Percentiles rank a stretch among this genome's conserved stretches.
phyloP scores from a whole-genome alignment of 2,113 vertebrate genomes.

The Arizona elegans region DNA sequence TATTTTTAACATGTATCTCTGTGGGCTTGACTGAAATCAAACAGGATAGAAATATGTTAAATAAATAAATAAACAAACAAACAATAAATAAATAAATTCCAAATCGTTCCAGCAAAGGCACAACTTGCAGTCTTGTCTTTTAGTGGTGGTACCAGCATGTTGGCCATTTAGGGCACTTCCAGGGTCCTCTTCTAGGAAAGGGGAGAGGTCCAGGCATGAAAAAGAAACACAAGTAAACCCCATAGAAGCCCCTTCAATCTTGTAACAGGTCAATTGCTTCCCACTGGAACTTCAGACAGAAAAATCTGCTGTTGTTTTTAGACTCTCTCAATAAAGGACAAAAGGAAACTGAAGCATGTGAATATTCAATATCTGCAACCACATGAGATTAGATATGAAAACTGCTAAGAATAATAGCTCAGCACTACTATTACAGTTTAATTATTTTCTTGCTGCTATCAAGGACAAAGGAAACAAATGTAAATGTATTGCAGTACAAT shows the following conservation, averaged over 20 bases:
- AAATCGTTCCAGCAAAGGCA: neutral
- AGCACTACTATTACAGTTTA: neutral
- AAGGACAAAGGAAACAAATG: constrained; percentile 20
- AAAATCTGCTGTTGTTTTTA: neutral
- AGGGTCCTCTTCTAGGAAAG: neutral
- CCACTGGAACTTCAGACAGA: neutral
- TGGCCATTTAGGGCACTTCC: neutral
- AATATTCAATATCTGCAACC: neutral
- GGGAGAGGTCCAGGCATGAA: neutral
- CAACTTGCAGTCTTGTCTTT: neutral
- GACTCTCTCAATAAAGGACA: neutral
- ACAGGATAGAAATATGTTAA: neutral
- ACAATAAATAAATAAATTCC: neutral
- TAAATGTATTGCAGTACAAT: constrained; percentile 24
- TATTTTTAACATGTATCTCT: neutral
- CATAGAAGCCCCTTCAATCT: neutral
- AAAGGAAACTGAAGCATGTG: neutral
- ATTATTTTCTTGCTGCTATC: neutral
- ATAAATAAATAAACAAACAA: neutral
- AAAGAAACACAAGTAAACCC: neutral
- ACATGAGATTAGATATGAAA: neutral
- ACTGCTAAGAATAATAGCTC: neutral
- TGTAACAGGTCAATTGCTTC: neutral
- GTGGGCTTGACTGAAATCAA: neutral
- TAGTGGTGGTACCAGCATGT: neutral